Evolutionary conservation across 2,797 vertebrate genomes (phyloP).

Genomic region (Scolopax rusticola): DNA sequence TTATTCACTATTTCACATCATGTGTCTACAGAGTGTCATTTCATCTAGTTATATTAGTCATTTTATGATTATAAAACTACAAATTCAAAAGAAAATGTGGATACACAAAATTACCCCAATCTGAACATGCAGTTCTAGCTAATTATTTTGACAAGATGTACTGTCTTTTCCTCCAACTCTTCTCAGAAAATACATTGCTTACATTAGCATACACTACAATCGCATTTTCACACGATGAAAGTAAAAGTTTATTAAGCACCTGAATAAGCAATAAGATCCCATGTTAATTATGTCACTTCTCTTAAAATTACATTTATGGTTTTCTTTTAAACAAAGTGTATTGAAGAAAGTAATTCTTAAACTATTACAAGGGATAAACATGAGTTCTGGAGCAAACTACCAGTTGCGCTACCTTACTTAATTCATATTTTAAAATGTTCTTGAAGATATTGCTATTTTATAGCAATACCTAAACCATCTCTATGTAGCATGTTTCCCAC

Average conservation of each 20-base stretch:
- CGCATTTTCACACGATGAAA: slow-evolving; percentile 23
- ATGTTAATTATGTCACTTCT: background rate
- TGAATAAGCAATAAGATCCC: slow-evolving; percentile 15
- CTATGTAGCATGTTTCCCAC: background rate
- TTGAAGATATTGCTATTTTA: background rate
- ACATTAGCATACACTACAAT: slow-evolving; percentile 28
- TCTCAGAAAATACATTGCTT: slow-evolving; percentile 44
- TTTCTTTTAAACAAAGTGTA: background rate
- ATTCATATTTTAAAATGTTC: background rate
- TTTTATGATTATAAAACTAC: slow-evolving; percentile 65
- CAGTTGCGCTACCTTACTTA: background rate
- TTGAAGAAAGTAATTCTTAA: background rate
- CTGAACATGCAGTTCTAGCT: slow-evolving; percentile 59
- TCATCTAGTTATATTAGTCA: slow-evolving; percentile 46
- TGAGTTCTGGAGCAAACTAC: background rate
- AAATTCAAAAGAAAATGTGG: slow-evolving; percentile 61
- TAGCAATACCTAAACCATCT: background rate
- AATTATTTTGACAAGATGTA: slow-evolving; percentile 61
- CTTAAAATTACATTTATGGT: slow-evolving; percentile 5
- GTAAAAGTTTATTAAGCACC: slow-evolving; percentile 24
- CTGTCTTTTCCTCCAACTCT: slow-evolving; percentile 4
- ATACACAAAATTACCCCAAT: slow-evolving; percentile 60
- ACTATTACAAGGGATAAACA: background rate
- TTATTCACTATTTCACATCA: slow-evolving; percentile 61
- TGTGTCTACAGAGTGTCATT: slow-evolving; percentile 53